Evolutionary conservation across 2,888 invertebrate species (phyloP).

Genomic region (Lithophane socia): DNA sequence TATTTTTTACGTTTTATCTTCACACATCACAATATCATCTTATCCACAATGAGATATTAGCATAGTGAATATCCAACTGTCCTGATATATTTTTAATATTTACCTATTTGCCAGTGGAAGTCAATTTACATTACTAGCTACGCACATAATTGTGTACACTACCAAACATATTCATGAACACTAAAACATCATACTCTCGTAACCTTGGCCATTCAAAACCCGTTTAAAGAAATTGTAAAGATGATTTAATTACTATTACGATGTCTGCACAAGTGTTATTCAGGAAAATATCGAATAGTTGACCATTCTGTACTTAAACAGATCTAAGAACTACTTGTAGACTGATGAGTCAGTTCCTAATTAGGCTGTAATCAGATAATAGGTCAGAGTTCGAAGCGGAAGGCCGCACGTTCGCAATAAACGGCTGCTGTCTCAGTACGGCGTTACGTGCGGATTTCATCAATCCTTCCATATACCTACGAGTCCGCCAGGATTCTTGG

Average conservation of each 20-base stretch:
- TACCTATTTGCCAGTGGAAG: background rate
- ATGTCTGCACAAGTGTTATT: background rate
- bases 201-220: slow-evolving; percentile 33
- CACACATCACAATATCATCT: background rate
- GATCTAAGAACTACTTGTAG: background rate
- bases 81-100: background rate
- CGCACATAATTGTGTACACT: slow-evolving; percentile 16
- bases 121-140: background rate
- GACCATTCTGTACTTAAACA: slow-evolving; percentile 10
- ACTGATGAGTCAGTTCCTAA: slow-evolving; percentile 51
- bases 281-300: slow-evolving; percentile 11
- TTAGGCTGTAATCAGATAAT: slow-evolving; percentile 29
- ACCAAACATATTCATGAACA: background rate
- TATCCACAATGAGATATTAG: background rate
- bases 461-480: slow-evolving; percentile 35
- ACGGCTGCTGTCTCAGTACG: slow-evolving; percentile 31
- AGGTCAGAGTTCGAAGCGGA: slow-evolving; percentile 21
- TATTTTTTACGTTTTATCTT: background rate
- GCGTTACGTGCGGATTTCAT: slow-evolving; percentile 22
- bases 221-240: slow-evolving; percentile 13
- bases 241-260: slow-evolving; percentile 2
- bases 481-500: slow-evolving; percentile 45
- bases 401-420: slow-evolving; percentile 28
- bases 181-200: slow-evolving; percentile 4
- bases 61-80: background rate